These are phyloP conservation scores for Hydrocynus forskahlii DNA, from an alignment of 2,797 vertebrate species.

Conservation along the genomic window DNA sequence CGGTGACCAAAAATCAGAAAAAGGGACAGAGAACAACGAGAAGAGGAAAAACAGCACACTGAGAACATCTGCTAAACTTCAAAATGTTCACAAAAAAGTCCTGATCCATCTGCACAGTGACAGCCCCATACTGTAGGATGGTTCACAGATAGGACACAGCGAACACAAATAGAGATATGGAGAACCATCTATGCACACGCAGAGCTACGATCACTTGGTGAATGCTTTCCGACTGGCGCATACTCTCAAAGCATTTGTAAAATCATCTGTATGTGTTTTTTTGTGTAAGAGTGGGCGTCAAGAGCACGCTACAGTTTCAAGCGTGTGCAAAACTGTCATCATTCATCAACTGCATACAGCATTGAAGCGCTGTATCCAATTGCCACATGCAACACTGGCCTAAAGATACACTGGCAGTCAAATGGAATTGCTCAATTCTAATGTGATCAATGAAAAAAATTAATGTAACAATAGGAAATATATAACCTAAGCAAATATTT, in stretches of 20 bases:
- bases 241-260: neutral
- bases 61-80: neutral
- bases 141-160: neutral
- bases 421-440: no score
- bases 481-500: no score
- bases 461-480: no score
- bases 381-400: slow-evolving; percentile 44
- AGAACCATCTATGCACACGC: neutral
- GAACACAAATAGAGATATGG: neutral
- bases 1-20: no score
- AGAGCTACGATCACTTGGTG: neutral
- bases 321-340: neutral
- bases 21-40: neutral
- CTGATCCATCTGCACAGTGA: slow-evolving; percentile 14
- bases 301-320: slow-evolving; percentile 26
- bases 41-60: slow-evolving; percentile 2
- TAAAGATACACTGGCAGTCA: slow-evolving; percentile 21
- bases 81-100: neutral
- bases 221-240: neutral
- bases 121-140: neutral
- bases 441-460: no score
- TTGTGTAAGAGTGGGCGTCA: neutral
- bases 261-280: slow-evolving; percentile 14
- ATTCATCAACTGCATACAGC: slow-evolving; percentile 10
- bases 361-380: slow-evolving; percentile 1